These are phyloP conservation scores for Emydoidea blandingii DNA, from an alignment of 2,797 vertebrate species.

Conservation along the genomic window DNA sequence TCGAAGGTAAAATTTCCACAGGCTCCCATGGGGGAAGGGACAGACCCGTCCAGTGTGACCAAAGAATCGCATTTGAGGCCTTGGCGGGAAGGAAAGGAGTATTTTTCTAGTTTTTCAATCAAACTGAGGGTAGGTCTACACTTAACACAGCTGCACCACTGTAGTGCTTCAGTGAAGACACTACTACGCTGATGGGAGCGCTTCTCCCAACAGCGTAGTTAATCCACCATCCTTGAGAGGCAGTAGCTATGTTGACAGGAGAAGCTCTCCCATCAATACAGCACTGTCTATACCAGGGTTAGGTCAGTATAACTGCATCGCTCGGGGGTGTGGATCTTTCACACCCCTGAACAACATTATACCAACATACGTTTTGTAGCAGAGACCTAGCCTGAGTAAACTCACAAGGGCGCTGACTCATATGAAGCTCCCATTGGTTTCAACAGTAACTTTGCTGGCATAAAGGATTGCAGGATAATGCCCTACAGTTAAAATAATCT, in stretches of 20 bases:
- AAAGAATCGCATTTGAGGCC: slow-evolving; percentile 71
- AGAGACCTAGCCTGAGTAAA: not conserved
- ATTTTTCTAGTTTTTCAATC: slow-evolving; percentile 68
- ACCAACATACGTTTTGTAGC: not conserved
- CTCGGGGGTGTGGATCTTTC: not conserved
- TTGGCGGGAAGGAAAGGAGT: slow-evolving; percentile 60
- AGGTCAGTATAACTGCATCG: not conserved
- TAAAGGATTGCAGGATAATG: not conserved
- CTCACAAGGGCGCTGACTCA: slow-evolving; percentile 36
- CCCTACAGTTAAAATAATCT: slow-evolving; percentile 14
- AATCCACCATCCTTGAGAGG: not conserved
- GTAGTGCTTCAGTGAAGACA: not conserved
- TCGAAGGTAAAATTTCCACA: slow-evolving; percentile 41
- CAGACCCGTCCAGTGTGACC: slow-evolving; percentile 67
- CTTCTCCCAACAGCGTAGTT: not conserved
- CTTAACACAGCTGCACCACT: not conserved
- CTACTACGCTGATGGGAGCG: not conserved
- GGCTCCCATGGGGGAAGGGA: slow-evolving; percentile 69
- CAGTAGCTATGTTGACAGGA: not conserved
- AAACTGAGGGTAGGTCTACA: slow-evolving; percentile 3
- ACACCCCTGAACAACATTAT: not conserved
- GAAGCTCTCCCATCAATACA: not conserved
- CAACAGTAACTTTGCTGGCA: not conserved
- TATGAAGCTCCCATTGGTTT: not conserved
- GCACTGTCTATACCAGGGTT: not conserved